Conservation (phyloP, 2,888 invertebrate species). For the Halictus quadricinctus region DNA sequence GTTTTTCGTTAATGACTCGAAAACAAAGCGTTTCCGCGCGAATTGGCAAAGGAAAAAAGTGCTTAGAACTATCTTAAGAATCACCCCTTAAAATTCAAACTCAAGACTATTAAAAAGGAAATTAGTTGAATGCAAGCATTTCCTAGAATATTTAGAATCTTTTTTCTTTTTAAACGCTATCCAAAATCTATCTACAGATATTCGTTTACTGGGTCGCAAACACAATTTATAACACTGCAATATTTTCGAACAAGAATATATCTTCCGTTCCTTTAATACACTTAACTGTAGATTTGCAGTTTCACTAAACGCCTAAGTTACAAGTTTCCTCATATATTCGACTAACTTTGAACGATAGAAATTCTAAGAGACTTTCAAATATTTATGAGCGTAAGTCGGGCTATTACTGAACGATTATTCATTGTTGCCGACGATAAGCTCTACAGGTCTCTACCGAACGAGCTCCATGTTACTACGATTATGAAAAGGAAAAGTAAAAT, state of each 20-base stretch:
- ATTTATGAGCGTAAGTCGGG: background rate
- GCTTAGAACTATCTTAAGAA: too few species aligned
- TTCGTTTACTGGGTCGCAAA: background rate
- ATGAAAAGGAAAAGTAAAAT: slow-evolving; percentile 11
- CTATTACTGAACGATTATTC: background rate
- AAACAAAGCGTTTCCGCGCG: too few species aligned
- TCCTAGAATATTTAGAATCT: background rate
- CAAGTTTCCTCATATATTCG: background rate
- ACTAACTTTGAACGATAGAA: background rate
- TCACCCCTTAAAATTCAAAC: background rate
- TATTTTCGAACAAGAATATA: background rate
- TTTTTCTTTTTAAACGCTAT: background rate
- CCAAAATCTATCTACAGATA: background rate
- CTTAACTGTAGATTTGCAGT: background rate
- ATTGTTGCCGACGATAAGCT: background rate
- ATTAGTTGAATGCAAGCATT: too few species aligned
- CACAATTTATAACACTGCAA: background rate
- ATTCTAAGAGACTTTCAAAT: background rate
- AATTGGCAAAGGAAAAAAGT: too few species aligned
- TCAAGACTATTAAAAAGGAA: background rate
- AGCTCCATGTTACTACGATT: background rate
- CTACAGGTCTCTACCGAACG: slow-evolving; percentile 1
- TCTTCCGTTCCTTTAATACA: background rate
- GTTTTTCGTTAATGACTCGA: background rate
- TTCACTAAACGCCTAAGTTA: background rate